phyloP scores from a whole-genome alignment of 2,113 vertebrate species.

The Ploceus nigricollis region DNA sequence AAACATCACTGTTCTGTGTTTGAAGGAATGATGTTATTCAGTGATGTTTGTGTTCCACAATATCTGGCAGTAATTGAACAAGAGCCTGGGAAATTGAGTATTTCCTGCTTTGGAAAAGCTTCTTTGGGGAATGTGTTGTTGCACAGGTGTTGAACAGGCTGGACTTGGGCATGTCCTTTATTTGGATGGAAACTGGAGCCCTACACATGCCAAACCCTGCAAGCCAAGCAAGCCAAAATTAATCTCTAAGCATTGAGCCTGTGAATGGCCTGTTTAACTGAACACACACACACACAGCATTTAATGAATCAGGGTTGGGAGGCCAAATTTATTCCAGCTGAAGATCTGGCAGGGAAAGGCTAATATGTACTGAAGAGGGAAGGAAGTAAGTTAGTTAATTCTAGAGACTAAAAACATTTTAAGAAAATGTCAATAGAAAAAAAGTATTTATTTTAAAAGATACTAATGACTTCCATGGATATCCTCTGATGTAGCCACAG shows the following conservation, averaged over 20 bases:
- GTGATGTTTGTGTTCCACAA: conserved; percentile 55
- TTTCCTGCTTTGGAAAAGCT: background rate
- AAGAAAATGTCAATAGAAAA: background rate
- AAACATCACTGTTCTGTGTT: conserved; percentile 54
- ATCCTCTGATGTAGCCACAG: background rate
- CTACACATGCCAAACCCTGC: background rate
- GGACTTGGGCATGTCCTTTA: background rate
- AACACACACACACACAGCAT: background rate
- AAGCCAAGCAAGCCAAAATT: background rate
- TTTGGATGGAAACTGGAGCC: background rate
- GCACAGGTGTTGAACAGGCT: background rate
- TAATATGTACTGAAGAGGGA: background rate
- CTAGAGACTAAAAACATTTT: background rate
- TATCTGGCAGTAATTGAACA: conserved; percentile 65
- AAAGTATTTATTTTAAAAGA: background rate
- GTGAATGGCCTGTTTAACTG: background rate
- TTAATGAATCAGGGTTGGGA: background rate
- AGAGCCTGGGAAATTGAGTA: conserved; percentile 24
- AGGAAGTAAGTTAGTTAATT: background rate
- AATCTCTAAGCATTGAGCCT: background rate
- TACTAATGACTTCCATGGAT: background rate
- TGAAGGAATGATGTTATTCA: conserved; percentile 61
- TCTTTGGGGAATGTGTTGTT: background rate
- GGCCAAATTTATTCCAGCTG: background rate
- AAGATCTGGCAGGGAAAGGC: background rate